phyloP scores from a whole-genome alignment of 2,888 invertebrate species.

The Rhogogaster chlorosoma region DNA sequence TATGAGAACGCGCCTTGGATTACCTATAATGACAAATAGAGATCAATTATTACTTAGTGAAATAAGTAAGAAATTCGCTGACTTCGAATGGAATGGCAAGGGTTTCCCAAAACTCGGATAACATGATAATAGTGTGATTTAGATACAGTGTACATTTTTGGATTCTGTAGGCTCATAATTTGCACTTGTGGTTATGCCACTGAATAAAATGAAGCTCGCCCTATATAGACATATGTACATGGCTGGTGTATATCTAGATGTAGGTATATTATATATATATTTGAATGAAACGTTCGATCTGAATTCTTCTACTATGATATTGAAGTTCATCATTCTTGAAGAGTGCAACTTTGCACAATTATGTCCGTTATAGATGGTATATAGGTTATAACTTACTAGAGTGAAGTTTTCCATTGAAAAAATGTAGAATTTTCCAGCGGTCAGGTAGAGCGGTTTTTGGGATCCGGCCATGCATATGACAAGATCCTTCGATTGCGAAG shows the following conservation, averaged over 20 bases:
- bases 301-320: not conserved
- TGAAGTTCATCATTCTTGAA: not conserved
- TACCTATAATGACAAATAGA: not conserved
- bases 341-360: not conserved
- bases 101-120: not conserved
- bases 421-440: conserved; percentile 80
- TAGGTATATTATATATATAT: not conserved
- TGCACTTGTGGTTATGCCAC: not conserved
- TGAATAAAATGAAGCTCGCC: too few relatives aligned
- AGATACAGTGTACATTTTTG: not conserved
- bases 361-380: not conserved
- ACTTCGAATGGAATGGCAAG: not conserved
- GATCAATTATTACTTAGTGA: not conserved
- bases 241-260: not conserved
- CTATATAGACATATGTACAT: not conserved
- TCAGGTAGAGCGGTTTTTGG: conserved; percentile 79
- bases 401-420: conserved; percentile 72
- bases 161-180: not conserved
- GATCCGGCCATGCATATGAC: conserved; percentile 80
- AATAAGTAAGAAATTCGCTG: not conserved
- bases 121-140: not conserved
- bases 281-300: not conserved
- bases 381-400: not conserved
- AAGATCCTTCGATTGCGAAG: conserved; percentile 76
- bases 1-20: not conserved